Evolutionary conservation across 2,113 vertebrate species (phyloP).

Genomic region (Melanostigma gelatinosum): DNA sequence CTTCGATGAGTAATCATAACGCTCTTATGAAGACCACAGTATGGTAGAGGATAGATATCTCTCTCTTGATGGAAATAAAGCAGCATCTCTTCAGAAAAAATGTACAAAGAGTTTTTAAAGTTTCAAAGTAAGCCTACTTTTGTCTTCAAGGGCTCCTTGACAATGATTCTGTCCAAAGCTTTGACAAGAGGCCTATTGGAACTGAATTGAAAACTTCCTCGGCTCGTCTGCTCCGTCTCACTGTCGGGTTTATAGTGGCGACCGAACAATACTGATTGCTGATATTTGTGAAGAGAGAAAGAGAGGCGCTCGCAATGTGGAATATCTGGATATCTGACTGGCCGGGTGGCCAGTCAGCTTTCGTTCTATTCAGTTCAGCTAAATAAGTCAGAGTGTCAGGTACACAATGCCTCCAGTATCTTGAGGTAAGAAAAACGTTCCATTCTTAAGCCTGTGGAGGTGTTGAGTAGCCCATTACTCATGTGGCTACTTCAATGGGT

Average conservation of each 20-base stretch:
- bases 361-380: slow-evolving; percentile 57
- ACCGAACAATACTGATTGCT: slow-evolving; percentile 44
- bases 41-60: slow-evolving; percentile 57
- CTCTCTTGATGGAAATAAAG: slow-evolving; percentile 61
- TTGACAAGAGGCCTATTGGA: slow-evolving; percentile 38
- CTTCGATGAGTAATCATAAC: slow-evolving; percentile 68
- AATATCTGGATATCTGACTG: slow-evolving; percentile 64
- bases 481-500: slow-evolving; percentile 53
- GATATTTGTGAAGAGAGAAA: slow-evolving; percentile 57
- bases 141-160: slow-evolving; percentile 52
- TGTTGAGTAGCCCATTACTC: slow-evolving; percentile 74
- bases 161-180: slow-evolving; percentile 39
- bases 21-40: slow-evolving; percentile 50
- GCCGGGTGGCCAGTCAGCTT: slow-evolving; percentile 73
- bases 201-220: slow-evolving; percentile 47
- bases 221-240: slow-evolving; percentile 18
- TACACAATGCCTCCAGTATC: slow-evolving; percentile 73
- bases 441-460: slow-evolving; percentile 66
- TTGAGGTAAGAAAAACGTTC: slow-evolving; percentile 37
- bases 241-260: slow-evolving; percentile 14
- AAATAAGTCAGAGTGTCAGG: slow-evolving; percentile 64
- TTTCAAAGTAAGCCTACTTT: slow-evolving; percentile 43
- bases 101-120: slow-evolving; percentile 54
- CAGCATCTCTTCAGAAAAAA: slow-evolving; percentile 27
- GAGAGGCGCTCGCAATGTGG: slow-evolving; percentile 33